phyloP scores from a whole-genome alignment of 2,113 vertebrate genomes.

The Zingel zingel region DNA sequence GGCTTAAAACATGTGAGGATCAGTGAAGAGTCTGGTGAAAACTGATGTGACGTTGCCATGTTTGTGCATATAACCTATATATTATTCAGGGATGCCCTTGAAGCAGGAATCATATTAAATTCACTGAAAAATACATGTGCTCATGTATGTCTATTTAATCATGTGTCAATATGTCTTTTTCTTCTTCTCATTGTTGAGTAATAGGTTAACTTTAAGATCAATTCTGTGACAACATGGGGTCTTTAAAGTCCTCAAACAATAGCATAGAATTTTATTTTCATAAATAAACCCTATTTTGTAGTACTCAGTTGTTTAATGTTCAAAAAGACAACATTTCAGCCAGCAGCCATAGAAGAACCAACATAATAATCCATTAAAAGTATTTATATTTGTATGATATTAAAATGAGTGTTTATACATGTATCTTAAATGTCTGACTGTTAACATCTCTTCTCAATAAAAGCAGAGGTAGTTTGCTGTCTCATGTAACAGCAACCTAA shows the following conservation, averaged over 20 bases:
- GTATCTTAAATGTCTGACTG: background rate
- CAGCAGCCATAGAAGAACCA: background rate
- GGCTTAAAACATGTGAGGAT: conserved; percentile 31
- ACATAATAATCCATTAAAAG: background rate
- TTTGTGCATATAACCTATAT: background rate
- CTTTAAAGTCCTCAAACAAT: background rate
- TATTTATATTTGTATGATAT: background rate
- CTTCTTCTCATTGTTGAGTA: background rate
- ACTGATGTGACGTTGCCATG: background rate
- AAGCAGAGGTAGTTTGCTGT: background rate
- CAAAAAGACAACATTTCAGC: background rate
- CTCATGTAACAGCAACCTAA: background rate
- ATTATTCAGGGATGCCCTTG: background rate
- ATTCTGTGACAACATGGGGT: background rate
- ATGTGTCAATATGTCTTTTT: background rate
- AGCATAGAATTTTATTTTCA: background rate
- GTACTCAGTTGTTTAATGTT: background rate
- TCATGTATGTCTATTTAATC: background rate
- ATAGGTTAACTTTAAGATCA: background rate
- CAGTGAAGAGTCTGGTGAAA: conserved; percentile 26
- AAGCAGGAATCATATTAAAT: background rate
- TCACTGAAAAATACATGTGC: background rate
- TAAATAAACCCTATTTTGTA: background rate
- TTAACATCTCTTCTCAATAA: background rate
- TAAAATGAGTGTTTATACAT: background rate